Evolutionary conservation across 1,140 invertebrate species (phyloP).

Genomic region (Calliopsis andreniformis): DNA sequence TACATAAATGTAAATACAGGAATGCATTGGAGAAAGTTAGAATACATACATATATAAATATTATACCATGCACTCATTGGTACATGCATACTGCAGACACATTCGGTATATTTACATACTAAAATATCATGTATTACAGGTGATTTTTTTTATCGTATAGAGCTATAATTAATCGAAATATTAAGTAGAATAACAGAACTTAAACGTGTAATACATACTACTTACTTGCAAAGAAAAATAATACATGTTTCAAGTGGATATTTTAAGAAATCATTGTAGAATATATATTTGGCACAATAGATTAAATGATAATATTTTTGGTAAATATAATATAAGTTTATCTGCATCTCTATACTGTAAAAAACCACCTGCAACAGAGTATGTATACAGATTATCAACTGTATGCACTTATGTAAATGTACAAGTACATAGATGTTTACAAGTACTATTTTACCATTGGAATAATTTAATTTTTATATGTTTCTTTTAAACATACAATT

Average conservation of each 20-base stretch:
- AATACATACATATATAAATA: conserved; percentile 40
- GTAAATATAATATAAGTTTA: not conserved
- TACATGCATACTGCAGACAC: conserved; percentile 25
- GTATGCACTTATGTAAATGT: conserved; percentile 19
- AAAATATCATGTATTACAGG: conserved; percentile 43
- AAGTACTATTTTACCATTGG: conserved; percentile 29
- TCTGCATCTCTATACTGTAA: not conserved
- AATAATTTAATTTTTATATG: conserved; percentile 27
- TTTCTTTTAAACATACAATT: conserved; percentile 37
- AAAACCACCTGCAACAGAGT: conserved; percentile 42
- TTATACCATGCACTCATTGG: conserved; percentile 33
- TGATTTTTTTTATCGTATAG: conserved; percentile 27
- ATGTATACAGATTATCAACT: conserved; percentile 12
- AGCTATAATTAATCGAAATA: conserved; percentile 31
- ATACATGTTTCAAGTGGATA: not conserved
- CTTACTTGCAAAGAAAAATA: too few relatives aligned
- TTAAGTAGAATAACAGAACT: conserved; percentile 3
- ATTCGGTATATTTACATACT: conserved; percentile 46
- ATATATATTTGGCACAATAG: conserved; percentile 53
- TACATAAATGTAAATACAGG: conserved; percentile 41
- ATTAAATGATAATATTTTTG: conserved; percentile 18
- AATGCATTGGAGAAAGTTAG: conserved; percentile 41
- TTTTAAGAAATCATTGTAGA: not conserved
- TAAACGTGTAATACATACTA: conserved; percentile 18
- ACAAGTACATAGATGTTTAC: conserved; percentile 32